phyloP scores from a whole-genome alignment of 1,140 invertebrate genomes.

The Penaeus vannamei region DNA sequence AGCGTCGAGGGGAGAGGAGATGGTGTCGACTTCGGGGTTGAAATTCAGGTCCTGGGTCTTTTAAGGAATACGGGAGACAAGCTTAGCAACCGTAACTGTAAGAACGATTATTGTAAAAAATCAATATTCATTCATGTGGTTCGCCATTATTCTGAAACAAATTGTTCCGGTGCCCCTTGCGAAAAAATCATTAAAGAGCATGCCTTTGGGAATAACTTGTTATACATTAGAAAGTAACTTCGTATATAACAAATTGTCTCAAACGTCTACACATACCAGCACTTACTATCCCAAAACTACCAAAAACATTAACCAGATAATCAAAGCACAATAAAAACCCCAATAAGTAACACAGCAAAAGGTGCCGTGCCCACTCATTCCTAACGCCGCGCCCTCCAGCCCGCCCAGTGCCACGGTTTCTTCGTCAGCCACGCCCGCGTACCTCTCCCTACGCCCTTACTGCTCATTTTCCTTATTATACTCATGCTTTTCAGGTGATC shows the following conservation, averaged over 20 bases:
- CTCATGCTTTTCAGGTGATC: background rate
- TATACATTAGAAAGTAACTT: too few species aligned
- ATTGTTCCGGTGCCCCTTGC: too few species aligned
- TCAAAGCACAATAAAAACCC: background rate
- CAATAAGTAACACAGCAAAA: background rate
- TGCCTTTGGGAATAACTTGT: too few species aligned
- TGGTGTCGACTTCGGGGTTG: too few species aligned
- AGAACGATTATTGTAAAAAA: background rate
- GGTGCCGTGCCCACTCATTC: background rate
- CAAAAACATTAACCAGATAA: background rate
- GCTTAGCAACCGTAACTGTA: background rate
- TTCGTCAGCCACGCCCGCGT: slow-evolving; percentile 31
- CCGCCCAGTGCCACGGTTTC: slow-evolving; percentile 60
- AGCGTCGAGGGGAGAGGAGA: too few species aligned
- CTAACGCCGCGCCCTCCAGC: slow-evolving; percentile 49
- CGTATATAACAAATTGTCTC: background rate
- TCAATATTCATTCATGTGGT: background rate
- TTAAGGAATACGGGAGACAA: background rate
- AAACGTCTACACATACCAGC: too few species aligned
- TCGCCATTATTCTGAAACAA: background rate
- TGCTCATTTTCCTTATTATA: background rate
- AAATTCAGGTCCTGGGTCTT: too few species aligned
- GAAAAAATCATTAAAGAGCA: too few species aligned
- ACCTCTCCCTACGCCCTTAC: background rate
- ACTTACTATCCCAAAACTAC: too few species aligned